These are phyloP conservation scores for Copidosoma floridanum DNA, from an alignment of 1,140 invertebrate species.

Conservation along the genomic window DNA sequence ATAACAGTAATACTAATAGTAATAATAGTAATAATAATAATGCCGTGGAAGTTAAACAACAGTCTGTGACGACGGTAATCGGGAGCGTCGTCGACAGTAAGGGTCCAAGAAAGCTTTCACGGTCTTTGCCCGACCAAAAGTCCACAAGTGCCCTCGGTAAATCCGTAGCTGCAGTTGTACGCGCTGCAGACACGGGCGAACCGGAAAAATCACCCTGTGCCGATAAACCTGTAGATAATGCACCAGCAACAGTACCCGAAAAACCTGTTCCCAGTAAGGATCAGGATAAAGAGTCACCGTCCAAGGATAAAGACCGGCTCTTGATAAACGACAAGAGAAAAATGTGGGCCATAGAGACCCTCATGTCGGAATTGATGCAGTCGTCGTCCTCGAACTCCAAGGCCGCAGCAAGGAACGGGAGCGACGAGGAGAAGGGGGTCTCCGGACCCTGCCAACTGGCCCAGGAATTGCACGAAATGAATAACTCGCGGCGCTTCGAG, in stretches of 20 bases:
- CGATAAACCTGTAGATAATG: too few species aligned
- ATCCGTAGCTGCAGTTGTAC: too few species aligned
- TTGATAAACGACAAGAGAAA: slow-evolving; percentile 44
- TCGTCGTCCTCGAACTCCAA: slow-evolving; percentile 24
- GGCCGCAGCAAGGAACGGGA: neutral
- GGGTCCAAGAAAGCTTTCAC: slow-evolving; percentile 4
- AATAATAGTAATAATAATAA: too few species aligned
- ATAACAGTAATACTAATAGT: too few species aligned
- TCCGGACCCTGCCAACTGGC: slow-evolving; percentile 32
- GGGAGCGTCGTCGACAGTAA: neutral
- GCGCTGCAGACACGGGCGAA: too few species aligned
- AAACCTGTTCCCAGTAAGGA: too few species aligned
- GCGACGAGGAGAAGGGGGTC: neutral
- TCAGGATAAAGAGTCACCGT: too few species aligned
- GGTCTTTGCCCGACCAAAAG: too few species aligned
- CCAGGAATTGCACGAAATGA: slow-evolving; percentile 39
- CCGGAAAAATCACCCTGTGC: too few species aligned
- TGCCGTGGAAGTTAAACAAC: too few species aligned
- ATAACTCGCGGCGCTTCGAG: slow-evolving; percentile 16
- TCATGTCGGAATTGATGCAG: slow-evolving; percentile 45
- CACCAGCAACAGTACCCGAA: too few species aligned
- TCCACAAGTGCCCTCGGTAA: too few species aligned
- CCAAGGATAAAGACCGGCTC: slow-evolving; percentile 6
- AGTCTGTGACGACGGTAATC: neutral
- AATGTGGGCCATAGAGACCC: slow-evolving; percentile 51